Percentiles rank a stretch among this genome's conserved stretches.
phyloP scores from a whole-genome alignment of 2,113 vertebrate genomes.

The Dunckerocampus dactyliophorus region DNA sequence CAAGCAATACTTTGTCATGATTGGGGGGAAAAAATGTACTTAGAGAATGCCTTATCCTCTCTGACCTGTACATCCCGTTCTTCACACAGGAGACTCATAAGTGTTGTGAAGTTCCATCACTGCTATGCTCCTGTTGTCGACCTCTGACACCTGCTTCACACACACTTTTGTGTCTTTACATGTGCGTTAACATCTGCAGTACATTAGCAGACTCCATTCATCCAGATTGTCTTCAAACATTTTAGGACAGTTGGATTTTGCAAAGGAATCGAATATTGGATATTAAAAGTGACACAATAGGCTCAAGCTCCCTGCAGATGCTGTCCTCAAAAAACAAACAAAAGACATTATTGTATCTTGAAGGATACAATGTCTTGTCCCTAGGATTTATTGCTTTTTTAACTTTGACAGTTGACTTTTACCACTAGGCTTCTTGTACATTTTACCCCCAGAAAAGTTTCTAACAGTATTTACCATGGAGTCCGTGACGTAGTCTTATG shows the following conservation, averaged over 20 bases:
- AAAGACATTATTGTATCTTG: no score
- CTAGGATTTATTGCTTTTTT: no score
- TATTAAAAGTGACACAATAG: not conserved
- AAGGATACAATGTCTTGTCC: no score
- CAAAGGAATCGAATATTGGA: not conserved
- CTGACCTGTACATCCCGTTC: constrained; percentile 19
- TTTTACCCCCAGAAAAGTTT: no score
- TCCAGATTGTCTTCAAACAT: no score
- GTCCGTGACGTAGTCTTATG: no score
- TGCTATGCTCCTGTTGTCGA: not conserved
- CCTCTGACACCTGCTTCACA: constrained; percentile 25
- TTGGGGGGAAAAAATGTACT: constrained; percentile 24
- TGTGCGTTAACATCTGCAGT: constrained; percentile 17
- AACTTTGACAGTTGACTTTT: no score
- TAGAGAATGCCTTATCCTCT: constrained; percentile 2
- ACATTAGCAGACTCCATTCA: constrained; percentile 7
- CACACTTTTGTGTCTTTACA: constrained; percentile 1
- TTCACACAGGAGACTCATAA: constrained; percentile 34
- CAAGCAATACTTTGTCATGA: constrained; percentile 2
- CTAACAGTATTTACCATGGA: no score
- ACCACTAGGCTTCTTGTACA: no score
- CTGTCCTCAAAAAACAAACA: no score
- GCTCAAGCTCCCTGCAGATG: not conserved
- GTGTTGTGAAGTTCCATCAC: constrained; percentile 12
- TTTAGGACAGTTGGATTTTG: not conserved